A percentile compares a stretch with the other conserved stretches of the same genome.
These are phyloP conservation scores for Phalanger gymnotis DNA, from an alignment of 2,797 vertebrate species.

Conservation along the genomic window DNA sequence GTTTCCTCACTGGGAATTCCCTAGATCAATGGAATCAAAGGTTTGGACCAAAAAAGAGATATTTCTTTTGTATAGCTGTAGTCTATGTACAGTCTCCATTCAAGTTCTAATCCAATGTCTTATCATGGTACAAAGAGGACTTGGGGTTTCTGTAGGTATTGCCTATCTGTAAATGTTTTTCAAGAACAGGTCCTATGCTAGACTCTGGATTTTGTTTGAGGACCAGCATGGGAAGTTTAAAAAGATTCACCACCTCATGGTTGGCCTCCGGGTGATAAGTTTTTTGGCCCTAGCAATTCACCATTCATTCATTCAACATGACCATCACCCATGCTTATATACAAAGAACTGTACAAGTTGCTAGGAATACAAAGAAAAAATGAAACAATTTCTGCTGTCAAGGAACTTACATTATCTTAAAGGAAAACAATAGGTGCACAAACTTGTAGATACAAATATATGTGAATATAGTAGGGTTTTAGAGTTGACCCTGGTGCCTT, in stretches of 20 bases:
- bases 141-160: not conserved
- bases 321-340: not conserved
- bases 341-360: not conserved
- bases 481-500: not conserved
- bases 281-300: not conserved
- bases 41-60: not conserved
- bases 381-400: not conserved
- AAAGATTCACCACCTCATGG: not conserved
- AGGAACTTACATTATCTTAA: not conserved
- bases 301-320: not conserved
- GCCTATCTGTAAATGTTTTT: not conserved
- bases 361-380: not conserved
- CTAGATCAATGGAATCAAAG: not conserved
- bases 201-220: not conserved
- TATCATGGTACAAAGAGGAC: no score
- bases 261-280: not conserved
- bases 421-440: not conserved
- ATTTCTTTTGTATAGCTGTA: not conserved
- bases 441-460: not conserved
- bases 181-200: not conserved
- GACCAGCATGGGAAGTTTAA: not conserved
- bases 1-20: not conserved
- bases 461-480: not conserved
- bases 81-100: not conserved
- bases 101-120: not conserved